Percentiles rank a stretch among this genome's conserved stretches.
These are phyloP conservation scores for Kudoa iwatai DNA, from an alignment of 30 jellyfish, hydroid and myxozoan species.

Conservation along the genomic window DNA sequence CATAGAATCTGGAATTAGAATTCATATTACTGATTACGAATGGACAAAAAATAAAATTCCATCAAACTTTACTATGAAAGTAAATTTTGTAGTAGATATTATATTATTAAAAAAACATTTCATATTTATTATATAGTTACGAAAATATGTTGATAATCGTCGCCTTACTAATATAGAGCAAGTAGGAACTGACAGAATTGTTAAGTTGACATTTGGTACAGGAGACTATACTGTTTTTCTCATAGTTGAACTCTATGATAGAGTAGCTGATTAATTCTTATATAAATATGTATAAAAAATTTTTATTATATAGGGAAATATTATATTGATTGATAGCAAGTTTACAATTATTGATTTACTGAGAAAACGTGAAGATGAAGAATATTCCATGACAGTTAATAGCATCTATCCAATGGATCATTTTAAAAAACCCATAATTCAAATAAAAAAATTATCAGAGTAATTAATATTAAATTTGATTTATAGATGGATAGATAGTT, in stretches of 20 bases:
- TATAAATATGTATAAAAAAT: background rate
- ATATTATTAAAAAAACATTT: background rate
- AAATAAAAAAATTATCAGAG: too few species aligned
- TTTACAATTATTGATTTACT: constrained; percentile 23
- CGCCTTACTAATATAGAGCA: constrained; percentile 24
- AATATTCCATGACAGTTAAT: constrained; percentile 33
- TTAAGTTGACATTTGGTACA: constrained; percentile 36
- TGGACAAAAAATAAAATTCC: constrained; percentile 93
- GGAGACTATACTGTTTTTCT: constrained; percentile 54
- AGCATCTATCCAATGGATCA: constrained; percentile 32
- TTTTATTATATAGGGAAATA: constrained; percentile 22
- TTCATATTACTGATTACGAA: constrained; percentile 48
- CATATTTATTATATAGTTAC: constrained; percentile 11
- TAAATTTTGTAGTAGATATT: background rate
- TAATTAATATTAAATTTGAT: too few species aligned
- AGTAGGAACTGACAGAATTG: constrained; percentile 59
- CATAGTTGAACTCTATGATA: constrained; percentile 50
- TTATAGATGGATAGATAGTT: too few species aligned
- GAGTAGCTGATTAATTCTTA: constrained; percentile 5
- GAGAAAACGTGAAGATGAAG: constrained; percentile 35
- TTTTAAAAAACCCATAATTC: constrained; percentile 19
- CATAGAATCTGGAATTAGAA: constrained; percentile 54
- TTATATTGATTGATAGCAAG: constrained; percentile 38
- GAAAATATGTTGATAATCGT: constrained; percentile 39
- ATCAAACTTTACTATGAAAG: constrained; percentile 91